phyloP scores from a whole-genome alignment of 2,888 invertebrate genomes.

The Ectemnius continuus region DNA sequence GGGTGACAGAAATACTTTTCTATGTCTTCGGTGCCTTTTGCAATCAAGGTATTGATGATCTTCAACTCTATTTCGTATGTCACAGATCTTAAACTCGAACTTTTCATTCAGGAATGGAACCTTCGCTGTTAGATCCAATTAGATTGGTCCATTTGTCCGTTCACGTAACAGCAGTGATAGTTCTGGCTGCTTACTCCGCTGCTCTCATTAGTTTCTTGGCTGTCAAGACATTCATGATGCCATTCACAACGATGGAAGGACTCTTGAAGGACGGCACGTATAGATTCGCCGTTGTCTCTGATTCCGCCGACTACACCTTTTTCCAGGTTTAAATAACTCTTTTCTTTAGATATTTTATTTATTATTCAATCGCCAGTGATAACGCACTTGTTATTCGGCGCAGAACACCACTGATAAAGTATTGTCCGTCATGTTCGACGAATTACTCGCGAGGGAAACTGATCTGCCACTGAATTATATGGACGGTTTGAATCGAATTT shows the following conservation, averaged over 20 bases:
- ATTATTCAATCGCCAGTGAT: too few relatives aligned
- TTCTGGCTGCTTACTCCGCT: conserved; percentile 74
- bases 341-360: background rate
- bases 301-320: conserved; percentile 72
- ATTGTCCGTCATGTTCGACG: conserved; percentile 64
- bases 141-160: conserved; percentile 70
- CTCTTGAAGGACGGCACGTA: conserved; percentile 71
- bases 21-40: conserved; percentile 71
- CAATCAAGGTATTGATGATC: conserved; percentile 65
- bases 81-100: too few relatives aligned
- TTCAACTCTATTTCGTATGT: background rate
- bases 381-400: background rate
- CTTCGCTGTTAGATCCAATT: conserved; percentile 64
- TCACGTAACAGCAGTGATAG: conserved; percentile 70
- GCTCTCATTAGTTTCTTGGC: conserved; percentile 74
- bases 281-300: conserved; percentile 67
- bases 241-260: conserved; percentile 75
- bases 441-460: conserved; percentile 58
- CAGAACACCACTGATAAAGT: conserved; percentile 70
- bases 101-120: conserved; percentile 61
- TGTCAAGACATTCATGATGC: conserved; percentile 71
- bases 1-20: conserved; percentile 64
- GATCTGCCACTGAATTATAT: conserved; percentile 68
- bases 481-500: conserved; percentile 70
- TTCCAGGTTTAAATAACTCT: conserved; percentile 64